These are phyloP conservation scores for Tenualosa thibaudeaui DNA, from an alignment of 2,797 vertebrate species.

Conservation along the genomic window DNA sequence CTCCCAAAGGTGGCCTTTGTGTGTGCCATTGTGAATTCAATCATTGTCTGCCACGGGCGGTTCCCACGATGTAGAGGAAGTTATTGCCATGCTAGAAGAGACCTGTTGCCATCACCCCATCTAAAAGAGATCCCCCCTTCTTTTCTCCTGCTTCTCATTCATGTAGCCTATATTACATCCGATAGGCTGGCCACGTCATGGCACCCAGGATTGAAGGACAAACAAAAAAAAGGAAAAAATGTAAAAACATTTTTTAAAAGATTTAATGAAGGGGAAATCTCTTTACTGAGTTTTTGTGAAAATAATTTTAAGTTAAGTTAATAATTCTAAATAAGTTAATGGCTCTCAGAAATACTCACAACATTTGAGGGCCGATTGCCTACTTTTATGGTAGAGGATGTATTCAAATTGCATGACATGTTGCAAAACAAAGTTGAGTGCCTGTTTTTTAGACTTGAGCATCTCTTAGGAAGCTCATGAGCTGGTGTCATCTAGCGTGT, in stretches of 20 bases:
- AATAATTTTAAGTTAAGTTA: background rate
- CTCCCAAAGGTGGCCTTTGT: conserved; percentile 93
- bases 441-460: conserved; percentile 24
- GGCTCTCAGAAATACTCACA: too few relatives aligned
- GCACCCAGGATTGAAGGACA: background rate
- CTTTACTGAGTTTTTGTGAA: background rate
- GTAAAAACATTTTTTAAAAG: background rate
- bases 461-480: conserved; percentile 21
- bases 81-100: conserved; percentile 65
- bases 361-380: background rate
- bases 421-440: background rate
- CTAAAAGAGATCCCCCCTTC: conserved; percentile 48
- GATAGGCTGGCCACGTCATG: background rate
- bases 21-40: conserved; percentile 86
- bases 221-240: background rate
- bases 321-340: background rate
- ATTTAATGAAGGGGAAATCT: background rate
- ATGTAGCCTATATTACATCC: background rate
- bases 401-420: background rate
- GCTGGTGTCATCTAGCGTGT: conserved; percentile 58
- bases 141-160: conserved; percentile 51
- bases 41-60: conserved; percentile 85
- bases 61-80: conserved; percentile 89
- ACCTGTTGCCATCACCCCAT: conserved; percentile 58
- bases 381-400: background rate